These are phyloP conservation scores for Epinotia demarniana DNA, from an alignment of 2,888 invertebrate genomes.

Conservation along the genomic window DNA sequence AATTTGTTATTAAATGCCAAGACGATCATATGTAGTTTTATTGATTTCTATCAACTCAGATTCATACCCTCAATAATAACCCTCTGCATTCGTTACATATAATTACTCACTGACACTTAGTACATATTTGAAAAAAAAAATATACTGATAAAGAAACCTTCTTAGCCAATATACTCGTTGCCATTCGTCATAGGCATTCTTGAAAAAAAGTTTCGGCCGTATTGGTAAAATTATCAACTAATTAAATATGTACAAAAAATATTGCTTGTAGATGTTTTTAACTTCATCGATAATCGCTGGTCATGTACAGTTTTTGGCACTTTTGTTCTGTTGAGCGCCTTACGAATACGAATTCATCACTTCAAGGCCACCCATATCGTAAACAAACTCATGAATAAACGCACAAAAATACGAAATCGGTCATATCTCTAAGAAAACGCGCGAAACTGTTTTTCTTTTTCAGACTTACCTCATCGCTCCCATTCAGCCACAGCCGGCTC, in stretches of 20 bases:
- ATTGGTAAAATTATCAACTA: neutral
- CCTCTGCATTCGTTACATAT: too few relatives aligned
- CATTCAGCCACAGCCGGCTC: slow-evolving; percentile 10
- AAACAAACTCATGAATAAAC: slow-evolving; percentile 47
- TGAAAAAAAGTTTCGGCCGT: neutral
- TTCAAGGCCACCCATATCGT: slow-evolving; percentile 10
- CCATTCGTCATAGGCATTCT: too few relatives aligned
- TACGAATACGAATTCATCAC: neutral
- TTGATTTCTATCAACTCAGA: neutral
- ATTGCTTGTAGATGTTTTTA: too few relatives aligned
- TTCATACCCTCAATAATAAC: too few relatives aligned
- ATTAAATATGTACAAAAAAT: too few relatives aligned
- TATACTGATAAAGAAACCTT: too few relatives aligned
- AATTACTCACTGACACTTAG: too few relatives aligned
- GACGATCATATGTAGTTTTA: slow-evolving; percentile 9
- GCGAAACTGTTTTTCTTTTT: slow-evolving; percentile 48
- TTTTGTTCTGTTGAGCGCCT: neutral
- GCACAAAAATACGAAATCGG: slow-evolving; percentile 52
- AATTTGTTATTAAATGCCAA: slow-evolving; percentile 46
- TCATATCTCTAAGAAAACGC: slow-evolving; percentile 39
- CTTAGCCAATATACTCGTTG: too few relatives aligned
- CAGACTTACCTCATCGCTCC: slow-evolving; percentile 31
- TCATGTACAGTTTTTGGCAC: neutral
- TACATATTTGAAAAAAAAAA: too few relatives aligned
- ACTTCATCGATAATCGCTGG: too few relatives aligned